Conservation (phyloP, 2,113 vertebrate genomes). For the Protobothrops mucrosquamatus region DNA sequence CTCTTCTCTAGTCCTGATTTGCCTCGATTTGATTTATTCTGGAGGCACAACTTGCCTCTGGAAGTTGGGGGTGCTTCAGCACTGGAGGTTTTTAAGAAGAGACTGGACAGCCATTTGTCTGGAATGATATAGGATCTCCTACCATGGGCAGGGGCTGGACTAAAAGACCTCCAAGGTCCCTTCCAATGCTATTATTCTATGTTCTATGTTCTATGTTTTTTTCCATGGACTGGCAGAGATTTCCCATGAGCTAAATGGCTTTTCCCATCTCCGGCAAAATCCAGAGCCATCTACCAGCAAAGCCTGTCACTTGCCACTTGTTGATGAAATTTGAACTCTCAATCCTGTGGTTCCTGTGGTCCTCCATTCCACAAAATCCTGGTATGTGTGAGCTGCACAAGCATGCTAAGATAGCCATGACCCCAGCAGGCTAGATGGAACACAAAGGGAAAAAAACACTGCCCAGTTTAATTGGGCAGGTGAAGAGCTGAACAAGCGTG, state of each 20-base stretch:
- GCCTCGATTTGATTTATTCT: too few species aligned
- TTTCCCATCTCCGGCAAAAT: neutral
- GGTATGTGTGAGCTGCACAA: neutral
- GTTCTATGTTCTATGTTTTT: neutral
- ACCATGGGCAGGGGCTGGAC: too few species aligned
- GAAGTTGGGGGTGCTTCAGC: too few species aligned
- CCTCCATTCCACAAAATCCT: neutral
- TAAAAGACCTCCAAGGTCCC: too few species aligned
- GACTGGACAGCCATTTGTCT: too few species aligned
- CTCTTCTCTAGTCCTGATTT: neutral
- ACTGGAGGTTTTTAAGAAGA: too few species aligned
- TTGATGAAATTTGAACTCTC: neutral
- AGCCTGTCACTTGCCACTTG: neutral
- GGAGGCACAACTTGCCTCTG: too few species aligned
- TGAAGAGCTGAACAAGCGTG: neutral
- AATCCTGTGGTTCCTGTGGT: neutral
- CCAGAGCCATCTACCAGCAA: neutral
- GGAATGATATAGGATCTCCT: too few species aligned
- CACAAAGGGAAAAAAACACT: neutral
- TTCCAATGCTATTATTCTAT: too few species aligned
- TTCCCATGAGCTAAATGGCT: neutral
- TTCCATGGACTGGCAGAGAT: neutral
- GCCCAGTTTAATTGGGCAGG: neutral
- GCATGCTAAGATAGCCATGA: neutral
- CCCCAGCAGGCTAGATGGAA: neutral